Evolutionary conservation across 2,797 vertebrate genomes (phyloP).

Genomic region (Kryptolebias ocellatus): DNA sequence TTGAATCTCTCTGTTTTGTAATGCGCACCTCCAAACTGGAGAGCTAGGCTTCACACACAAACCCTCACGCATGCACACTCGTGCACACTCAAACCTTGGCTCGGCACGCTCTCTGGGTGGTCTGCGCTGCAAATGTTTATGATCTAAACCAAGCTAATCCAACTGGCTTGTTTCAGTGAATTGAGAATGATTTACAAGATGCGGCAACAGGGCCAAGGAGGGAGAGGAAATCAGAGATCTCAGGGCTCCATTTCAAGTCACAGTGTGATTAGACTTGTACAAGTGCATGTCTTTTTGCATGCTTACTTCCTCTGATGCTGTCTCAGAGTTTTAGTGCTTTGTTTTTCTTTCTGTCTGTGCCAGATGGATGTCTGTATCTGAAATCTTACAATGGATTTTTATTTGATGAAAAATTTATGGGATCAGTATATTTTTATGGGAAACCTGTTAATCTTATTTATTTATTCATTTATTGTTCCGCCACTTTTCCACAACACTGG

Average conservation of each 20-base stretch:
- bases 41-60: slow-evolving; percentile 55
- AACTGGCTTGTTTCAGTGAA: slow-evolving; percentile 88
- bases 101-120: slow-evolving; percentile 81
- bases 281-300: slow-evolving; percentile 56
- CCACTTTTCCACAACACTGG: too few species aligned
- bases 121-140: slow-evolving; percentile 87
- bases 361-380: slow-evolving; percentile 57
- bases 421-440: slow-evolving; percentile 49
- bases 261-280: slow-evolving; percentile 52
- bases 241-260: slow-evolving; percentile 63
- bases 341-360: slow-evolving; percentile 19
- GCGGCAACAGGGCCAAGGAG: slow-evolving; percentile 73
- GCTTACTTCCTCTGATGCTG: slow-evolving; percentile 50
- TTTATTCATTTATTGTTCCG: too few species aligned
- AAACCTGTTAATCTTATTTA: too few species aligned
- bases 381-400: slow-evolving; percentile 55
- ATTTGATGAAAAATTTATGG: slow-evolving; percentile 46
- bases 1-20: slow-evolving; percentile 44
- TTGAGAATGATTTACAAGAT: slow-evolving; percentile 88
- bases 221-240: slow-evolving; percentile 76
- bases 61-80: slow-evolving; percentile 23
- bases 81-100: slow-evolving; percentile 41
- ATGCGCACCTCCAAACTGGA: slow-evolving; percentile 60
- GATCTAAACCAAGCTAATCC: slow-evolving; percentile 88
- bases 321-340: slow-evolving; percentile 31